These are phyloP conservation scores for Muscidifurax raptorellus DNA, from an alignment of 1,140 invertebrate genomes.

Conservation along the genomic window DNA sequence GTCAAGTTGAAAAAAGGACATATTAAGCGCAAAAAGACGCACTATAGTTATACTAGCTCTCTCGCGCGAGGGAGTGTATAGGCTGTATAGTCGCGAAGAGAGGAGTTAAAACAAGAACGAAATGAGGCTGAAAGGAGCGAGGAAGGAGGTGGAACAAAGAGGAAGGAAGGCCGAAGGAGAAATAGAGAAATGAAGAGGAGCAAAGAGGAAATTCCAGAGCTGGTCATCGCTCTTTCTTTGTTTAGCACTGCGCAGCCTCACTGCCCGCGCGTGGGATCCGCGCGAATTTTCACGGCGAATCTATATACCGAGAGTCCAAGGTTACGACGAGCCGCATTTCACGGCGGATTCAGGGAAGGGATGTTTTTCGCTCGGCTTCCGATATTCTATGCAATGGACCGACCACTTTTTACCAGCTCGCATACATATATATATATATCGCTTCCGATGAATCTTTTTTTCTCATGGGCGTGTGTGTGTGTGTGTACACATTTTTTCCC, in stretches of 20 bases:
- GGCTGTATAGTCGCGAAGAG: background rate
- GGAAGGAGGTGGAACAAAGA: slow-evolving; percentile 44
- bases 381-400: background rate
- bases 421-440: too few species aligned
- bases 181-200: slow-evolving; percentile 48
- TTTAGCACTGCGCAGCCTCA: slow-evolving; percentile 26
- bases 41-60: too few species aligned
- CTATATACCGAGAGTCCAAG: background rate
- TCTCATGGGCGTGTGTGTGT: background rate
- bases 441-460: background rate
- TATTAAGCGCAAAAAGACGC: background rate
- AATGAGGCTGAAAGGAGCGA: slow-evolving; percentile 30
- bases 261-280: slow-evolving; percentile 17
- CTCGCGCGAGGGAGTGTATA: background rate
- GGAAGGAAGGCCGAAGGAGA: slow-evolving; percentile 55
- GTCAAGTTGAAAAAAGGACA: background rate
- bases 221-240: slow-evolving; percentile 51
- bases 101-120: slow-evolving; percentile 17
- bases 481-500: background rate
- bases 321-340: background rate
- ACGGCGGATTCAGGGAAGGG: too few species aligned
- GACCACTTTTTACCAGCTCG: background rate
- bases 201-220: slow-evolving; percentile 50
- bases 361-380: background rate
- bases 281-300: slow-evolving; percentile 37